Base-by-base conservation (phyloP, 2,888 invertebrate genomes). In the Leptopilina drosophilae region DNA sequence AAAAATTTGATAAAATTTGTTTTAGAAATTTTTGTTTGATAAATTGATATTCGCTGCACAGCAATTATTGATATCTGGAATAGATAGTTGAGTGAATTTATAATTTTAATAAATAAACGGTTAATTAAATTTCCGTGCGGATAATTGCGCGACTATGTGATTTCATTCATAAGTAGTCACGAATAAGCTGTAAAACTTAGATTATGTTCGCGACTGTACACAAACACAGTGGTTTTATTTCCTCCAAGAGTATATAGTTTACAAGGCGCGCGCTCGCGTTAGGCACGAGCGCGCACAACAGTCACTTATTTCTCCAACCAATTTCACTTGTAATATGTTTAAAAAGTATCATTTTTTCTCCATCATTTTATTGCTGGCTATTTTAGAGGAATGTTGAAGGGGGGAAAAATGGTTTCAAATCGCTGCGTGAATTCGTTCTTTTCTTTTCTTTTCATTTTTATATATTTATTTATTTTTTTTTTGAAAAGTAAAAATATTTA, bases 191-290 rank as follows among this genome's bases (percentile, higher is more conserved):
- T 73, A 49, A 78, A 69, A 77, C 79, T 76, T 77, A 77, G 78
- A 75, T 73, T 46, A 65, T 79, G 80, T 59, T 79, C 76, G 26
- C 81, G 66, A 46, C 62, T 49, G 75, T 40, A 53, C 66, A 69
- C 49, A 76, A 53, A 33, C 33, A 33, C 33, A 80, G 73, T 83
- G 33, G 20, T 64, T 64, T 64, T 64, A 64, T 64, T 64, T 33
- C 67, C 67, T 42, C 42, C 42, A 6, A 42, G 69, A 73, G 69
- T 56, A 77, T 80, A 79, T 79, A 82, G 82, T 85, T 85, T 85
- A 87, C 82, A 83, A 33, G 85, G 85, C 87, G 84, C 86, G 86
- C 85, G 87, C 86, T 86, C 85, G 87, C 42, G 42, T 84, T 86
- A 81, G 87, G 87, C 89, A 88, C 88, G 87, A 87, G 87, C 80